These are phyloP conservation scores for Arenicola marina DNA, from an alignment of 2,888 invertebrate species.

Conservation along the genomic window DNA sequence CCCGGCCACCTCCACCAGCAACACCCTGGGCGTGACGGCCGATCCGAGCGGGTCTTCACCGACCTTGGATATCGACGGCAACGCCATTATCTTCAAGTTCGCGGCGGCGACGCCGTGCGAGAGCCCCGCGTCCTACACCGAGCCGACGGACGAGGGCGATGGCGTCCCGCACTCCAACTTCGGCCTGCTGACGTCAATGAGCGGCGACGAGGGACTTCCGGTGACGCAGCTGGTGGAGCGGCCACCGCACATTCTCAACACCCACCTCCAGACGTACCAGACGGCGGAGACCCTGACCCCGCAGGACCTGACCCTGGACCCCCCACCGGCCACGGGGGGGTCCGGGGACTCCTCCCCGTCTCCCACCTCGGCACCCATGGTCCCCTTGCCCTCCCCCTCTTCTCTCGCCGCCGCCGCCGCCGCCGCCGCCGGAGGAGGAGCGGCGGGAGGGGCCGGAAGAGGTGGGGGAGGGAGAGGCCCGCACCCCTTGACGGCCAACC, in stretches of 20 bases:
- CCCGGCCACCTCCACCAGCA: background rate
- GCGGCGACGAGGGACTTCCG: constrained; percentile 3
- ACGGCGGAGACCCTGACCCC: background rate
- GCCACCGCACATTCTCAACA: background rate
- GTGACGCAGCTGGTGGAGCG: constrained; percentile 1
- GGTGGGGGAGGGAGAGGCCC: no score
- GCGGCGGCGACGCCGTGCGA: constrained; percentile 49
- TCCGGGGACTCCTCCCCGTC: background rate
- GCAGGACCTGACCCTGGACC: constrained; percentile 7
- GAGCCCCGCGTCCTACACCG: constrained; percentile 24
- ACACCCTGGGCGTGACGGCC: background rate
- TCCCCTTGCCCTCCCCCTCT: no score
- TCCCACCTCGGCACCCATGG: background rate
- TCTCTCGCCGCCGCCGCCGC: no score
- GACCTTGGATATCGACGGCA: background rate
- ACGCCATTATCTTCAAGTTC: constrained; percentile 52
- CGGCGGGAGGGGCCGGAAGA: no score
- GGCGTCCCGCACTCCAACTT: background rate
- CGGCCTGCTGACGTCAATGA: background rate
- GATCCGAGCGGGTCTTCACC: background rate
- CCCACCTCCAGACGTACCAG: background rate
- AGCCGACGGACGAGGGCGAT: no score
- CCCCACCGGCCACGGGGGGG: background rate
- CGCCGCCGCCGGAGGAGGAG: no score
- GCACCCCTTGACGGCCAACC: no score